Evolutionary conservation across 2,888 invertebrate genomes (phyloP).

Genomic region (Sussaba pulchella): DNA sequence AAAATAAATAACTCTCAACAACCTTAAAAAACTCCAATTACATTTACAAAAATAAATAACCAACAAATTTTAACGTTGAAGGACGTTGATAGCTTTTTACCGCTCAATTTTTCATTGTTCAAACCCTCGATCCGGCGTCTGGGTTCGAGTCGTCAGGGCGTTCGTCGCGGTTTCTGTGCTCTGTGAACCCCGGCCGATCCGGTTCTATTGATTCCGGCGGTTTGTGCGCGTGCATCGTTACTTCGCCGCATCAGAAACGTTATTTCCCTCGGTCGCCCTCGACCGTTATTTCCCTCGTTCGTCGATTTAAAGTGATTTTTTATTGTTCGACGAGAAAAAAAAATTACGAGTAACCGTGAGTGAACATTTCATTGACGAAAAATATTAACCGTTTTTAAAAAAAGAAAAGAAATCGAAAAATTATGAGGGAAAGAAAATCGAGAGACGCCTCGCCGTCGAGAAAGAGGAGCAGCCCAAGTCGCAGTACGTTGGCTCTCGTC

Average conservation of each 20-base stretch:
- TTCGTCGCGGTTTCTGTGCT: slow-evolving; percentile 73
- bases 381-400: slow-evolving; percentile 13
- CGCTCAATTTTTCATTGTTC: slow-evolving; percentile 24
- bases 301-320: slow-evolving; percentile 49
- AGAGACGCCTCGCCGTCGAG: not conserved
- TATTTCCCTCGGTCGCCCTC: slow-evolving; percentile 20
- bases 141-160: slow-evolving; percentile 61
- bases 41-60: not conserved
- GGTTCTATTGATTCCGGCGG: slow-evolving; percentile 64
- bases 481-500: slow-evolving; percentile 53
- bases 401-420: not conserved
- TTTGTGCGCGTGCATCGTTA: slow-evolving; percentile 57
- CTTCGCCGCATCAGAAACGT: slow-evolving; percentile 42
- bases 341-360: slow-evolving; percentile 61
- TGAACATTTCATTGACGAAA: slow-evolving; percentile 56
- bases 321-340: slow-evolving; percentile 52
- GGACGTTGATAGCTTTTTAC: not conserved
- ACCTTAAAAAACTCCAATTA: not conserved
- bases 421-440: not conserved
- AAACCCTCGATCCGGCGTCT: slow-evolving; percentile 39
- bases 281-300: slow-evolving; percentile 50
- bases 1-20: too few species aligned
- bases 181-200: slow-evolving; percentile 77
- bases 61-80: not conserved
- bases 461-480: slow-evolving; percentile 27